phyloP scores from a whole-genome alignment of 1,140 invertebrate species.

The Calycopis cecrops region DNA sequence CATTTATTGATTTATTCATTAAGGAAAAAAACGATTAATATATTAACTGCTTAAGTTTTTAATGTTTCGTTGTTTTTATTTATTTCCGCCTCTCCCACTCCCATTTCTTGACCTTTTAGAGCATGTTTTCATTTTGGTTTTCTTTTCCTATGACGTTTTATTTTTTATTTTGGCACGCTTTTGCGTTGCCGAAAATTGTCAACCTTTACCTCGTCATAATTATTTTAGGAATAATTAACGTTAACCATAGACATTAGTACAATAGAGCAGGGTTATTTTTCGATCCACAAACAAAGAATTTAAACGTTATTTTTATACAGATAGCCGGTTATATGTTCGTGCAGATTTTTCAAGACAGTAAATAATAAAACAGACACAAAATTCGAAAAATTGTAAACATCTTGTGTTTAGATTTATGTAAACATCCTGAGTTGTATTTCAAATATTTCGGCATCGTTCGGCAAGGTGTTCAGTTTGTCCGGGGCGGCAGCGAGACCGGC shows the following conservation, averaged over 20 bases:
- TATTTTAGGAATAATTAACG: slow-evolving; percentile 72
- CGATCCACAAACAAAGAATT: slow-evolving; percentile 70
- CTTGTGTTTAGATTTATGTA: slow-evolving; percentile 55
- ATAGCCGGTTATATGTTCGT: slow-evolving; percentile 71
- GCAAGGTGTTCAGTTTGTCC: slow-evolving; percentile 55
- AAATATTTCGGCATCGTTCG: slow-evolving; percentile 62
- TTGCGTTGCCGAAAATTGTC: slow-evolving; percentile 57
- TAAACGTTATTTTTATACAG: slow-evolving; percentile 72
- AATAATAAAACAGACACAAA: slow-evolving; percentile 50
- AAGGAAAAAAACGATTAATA: slow-evolving; percentile 74
- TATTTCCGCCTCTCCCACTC: slow-evolving; percentile 36
- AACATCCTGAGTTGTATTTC: slow-evolving; percentile 62
- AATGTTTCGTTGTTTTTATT: slow-evolving; percentile 69
- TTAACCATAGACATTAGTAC: slow-evolving; percentile 73
- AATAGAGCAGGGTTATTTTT: slow-evolving; percentile 75
- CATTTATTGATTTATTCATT: slow-evolving; percentile 74
- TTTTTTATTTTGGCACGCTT: slow-evolving; percentile 42
- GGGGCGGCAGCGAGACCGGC: slow-evolving; percentile 31
- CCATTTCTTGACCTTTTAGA: slow-evolving; percentile 46
- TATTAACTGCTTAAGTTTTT: slow-evolving; percentile 74
- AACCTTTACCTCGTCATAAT: slow-evolving; percentile 70
- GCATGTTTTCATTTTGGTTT: slow-evolving; percentile 36
- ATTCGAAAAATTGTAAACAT: slow-evolving; percentile 67
- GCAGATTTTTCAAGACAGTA: slow-evolving; percentile 67
- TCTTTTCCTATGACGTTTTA: slow-evolving; percentile 42